Conservation (phyloP, 2,797 vertebrate genomes). For the Austrolebias charrua region DNA sequence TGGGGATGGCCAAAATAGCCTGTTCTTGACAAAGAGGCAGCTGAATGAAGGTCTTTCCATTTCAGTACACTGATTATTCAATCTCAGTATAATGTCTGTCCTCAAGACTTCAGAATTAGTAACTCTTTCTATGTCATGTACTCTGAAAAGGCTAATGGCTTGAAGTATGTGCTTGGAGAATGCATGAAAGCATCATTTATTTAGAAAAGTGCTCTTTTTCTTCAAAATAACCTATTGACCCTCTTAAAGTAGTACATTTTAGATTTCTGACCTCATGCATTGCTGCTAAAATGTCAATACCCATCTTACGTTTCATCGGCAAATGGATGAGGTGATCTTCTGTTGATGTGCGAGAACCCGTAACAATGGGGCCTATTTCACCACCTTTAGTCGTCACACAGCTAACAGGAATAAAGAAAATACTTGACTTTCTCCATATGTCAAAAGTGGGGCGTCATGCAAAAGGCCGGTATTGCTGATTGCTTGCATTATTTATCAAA, state of each 20-base stretch:
- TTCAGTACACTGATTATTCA: slow-evolving; percentile 72
- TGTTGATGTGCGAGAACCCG: slow-evolving; percentile 21
- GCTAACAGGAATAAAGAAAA: slow-evolving; percentile 48
- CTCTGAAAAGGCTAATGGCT: slow-evolving; percentile 62
- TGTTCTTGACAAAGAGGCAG: slow-evolving; percentile 61
- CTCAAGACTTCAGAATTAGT: slow-evolving; percentile 73
- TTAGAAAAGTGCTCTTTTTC: slow-evolving; percentile 58
- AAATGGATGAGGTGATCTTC: slow-evolving; percentile 44
- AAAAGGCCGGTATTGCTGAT: slow-evolving; percentile 67
- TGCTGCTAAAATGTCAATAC: slow-evolving; percentile 53
- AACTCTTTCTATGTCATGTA: slow-evolving; percentile 66
- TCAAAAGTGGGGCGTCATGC: slow-evolving; percentile 68
- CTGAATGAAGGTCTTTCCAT: slow-evolving; percentile 69
- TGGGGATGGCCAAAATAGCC: slow-evolving; percentile 58
- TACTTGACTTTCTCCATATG: slow-evolving; percentile 51
- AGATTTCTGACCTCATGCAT: slow-evolving; percentile 51
- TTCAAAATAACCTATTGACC: slow-evolving; percentile 52
- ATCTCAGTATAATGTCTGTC: slow-evolving; percentile 65
- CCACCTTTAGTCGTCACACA: slow-evolving; percentile 6
- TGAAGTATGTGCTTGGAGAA: slow-evolving; percentile 53
- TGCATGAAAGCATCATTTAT: slow-evolving; percentile 61
- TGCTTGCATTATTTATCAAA: slow-evolving; percentile 80
- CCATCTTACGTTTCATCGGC: slow-evolving; percentile 26
- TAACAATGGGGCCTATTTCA: slow-evolving; percentile 17
- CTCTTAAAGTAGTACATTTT: slow-evolving; percentile 29